phyloP scores from a whole-genome alignment of 2,888 invertebrate genomes.

The Hyles lineata region DNA sequence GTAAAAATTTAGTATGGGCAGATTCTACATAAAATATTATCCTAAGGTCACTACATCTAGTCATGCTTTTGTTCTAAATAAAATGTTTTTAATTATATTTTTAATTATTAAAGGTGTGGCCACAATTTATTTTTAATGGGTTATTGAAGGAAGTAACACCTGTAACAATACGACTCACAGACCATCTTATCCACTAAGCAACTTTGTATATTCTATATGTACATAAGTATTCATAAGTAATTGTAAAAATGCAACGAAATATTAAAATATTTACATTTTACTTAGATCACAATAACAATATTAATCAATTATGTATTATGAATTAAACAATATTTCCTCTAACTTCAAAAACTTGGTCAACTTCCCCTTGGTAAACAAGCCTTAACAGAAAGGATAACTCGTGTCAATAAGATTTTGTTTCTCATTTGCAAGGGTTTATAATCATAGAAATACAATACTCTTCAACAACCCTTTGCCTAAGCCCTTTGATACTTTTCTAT shows the following conservation, averaged over 20 bases:
- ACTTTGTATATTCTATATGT: background rate
- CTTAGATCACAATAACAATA: background rate
- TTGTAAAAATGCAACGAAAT: background rate
- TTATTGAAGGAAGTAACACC: too few species aligned
- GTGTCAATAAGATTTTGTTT: slow-evolving; percentile 17
- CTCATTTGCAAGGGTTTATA: slow-evolving; percentile 10
- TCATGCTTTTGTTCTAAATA: background rate
- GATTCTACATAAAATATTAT: background rate
- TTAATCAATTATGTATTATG: background rate
- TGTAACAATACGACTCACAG: too few species aligned
- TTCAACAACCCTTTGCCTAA: background rate
- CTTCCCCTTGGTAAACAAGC: background rate
- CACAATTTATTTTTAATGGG: too few species aligned
- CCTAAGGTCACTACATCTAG: background rate
- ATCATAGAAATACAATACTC: background rate
- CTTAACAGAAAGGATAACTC: background rate
- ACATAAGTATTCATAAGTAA: background rate
- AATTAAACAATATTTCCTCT: too few species aligned
- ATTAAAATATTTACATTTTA: background rate
- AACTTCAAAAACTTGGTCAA: background rate
- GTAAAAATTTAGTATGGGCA: too few species aligned
- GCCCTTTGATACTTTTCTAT: background rate
- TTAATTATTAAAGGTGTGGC: too few species aligned
- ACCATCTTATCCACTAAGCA: too few species aligned
- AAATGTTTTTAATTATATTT: background rate